Conservation (phyloP, 1,140 invertebrate genomes). For the Kradibia gibbosae region DNA sequence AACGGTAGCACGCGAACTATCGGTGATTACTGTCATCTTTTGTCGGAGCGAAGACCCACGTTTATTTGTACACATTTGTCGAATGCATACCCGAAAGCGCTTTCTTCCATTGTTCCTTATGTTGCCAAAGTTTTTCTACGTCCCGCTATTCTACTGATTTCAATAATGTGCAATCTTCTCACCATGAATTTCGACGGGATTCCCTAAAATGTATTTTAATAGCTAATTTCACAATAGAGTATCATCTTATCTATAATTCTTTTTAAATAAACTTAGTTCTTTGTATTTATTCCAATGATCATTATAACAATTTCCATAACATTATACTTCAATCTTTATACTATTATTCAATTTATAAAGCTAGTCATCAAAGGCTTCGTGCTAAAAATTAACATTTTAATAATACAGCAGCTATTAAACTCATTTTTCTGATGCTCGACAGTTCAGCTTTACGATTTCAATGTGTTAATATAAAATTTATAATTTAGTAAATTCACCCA, state of each 20-base stretch:
- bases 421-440: too few species aligned
- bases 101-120: neutral
- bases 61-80: neutral
- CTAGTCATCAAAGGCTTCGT: neutral
- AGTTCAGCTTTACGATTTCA: too few species aligned
- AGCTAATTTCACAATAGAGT: neutral
- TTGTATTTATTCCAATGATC: neutral
- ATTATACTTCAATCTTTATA: too few species aligned
- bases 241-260: neutral
- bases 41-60: neutral
- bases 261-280: neutral
- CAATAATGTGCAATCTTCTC: neutral
- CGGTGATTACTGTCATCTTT: slow-evolving; percentile 24
- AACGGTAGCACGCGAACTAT: slow-evolving; percentile 40
- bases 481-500: too few species aligned
- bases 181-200: neutral
- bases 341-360: neutral
- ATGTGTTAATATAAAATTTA: too few species aligned
- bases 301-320: too few species aligned
- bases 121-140: neutral
- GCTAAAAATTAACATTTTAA: neutral
- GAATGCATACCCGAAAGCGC: neutral
- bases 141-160: neutral
- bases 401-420: too few species aligned
- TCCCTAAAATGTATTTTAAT: neutral